These are phyloP conservation scores for Chloroceryle inda DNA, from an alignment of 2,797 vertebrate species.

Conservation along the genomic window DNA sequence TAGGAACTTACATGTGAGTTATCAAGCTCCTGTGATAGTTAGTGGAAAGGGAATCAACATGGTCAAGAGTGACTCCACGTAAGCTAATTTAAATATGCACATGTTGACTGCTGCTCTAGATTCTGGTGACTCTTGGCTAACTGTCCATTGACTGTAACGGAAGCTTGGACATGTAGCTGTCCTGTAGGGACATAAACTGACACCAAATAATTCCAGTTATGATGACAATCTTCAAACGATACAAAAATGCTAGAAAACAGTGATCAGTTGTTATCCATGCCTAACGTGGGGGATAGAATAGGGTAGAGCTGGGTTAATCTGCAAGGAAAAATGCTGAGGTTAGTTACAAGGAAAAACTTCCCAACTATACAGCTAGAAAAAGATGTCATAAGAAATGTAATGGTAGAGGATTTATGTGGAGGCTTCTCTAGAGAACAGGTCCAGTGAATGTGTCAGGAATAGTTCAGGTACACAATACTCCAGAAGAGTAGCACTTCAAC, in stretches of 20 bases:
- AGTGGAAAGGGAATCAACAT: background rate
- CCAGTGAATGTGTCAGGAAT: background rate
- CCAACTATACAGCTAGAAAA: too few relatives aligned
- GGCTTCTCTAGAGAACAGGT: background rate
- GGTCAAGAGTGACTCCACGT: background rate
- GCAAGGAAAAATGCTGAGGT: background rate
- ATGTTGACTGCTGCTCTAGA: background rate
- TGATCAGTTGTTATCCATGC: background rate
- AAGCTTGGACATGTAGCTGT: background rate
- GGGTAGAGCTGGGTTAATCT: background rate
- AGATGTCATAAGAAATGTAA: background rate
- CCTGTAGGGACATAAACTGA: background rate
- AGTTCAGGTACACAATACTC: background rate
- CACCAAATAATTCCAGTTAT: background rate
- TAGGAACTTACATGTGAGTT: background rate
- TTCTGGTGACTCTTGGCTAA: background rate
- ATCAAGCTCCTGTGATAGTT: background rate
- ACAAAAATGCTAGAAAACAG: background rate
- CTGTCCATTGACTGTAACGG: background rate
- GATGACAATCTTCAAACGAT: background rate
- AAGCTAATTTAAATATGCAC: background rate
- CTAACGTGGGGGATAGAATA: background rate
- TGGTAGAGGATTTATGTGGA: background rate
- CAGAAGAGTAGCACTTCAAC: background rate
- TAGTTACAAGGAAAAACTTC: background rate